Base-by-base conservation (phyloP, 2,113 vertebrate species). In the Ursus arctos region DNA sequence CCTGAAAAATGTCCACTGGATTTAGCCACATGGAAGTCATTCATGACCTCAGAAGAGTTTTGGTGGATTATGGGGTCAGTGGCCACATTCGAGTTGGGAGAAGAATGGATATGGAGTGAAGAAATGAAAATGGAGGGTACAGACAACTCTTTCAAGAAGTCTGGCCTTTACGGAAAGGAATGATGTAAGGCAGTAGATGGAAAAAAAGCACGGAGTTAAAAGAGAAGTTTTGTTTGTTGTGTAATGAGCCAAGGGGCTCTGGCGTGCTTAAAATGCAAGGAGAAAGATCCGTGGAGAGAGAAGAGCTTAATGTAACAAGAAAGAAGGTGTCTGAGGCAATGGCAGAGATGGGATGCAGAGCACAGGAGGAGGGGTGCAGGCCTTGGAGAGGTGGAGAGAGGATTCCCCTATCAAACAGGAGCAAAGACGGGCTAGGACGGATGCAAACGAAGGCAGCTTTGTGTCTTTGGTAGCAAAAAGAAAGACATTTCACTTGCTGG, bases 381-480 rank as follows among this genome's bases (percentile, higher is more conserved):
- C 28, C 24, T 6, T 6, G 1, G 33, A 9, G 0, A 3, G 49
- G 3, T 4, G 13, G 43, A 26, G 24, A 40, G 18, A 63, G 13
- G 7, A 28, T 4, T 16, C 6, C 7, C 43, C 26, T 22, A 36
- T 13, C 4, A 24, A 49, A 31, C 0, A 24, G 7, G 5, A 36
- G 10, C 18, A 88, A 12, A 51, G 11, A 43, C 0, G 8, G 74
- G 26, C 6, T 1, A 47, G 28, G 12, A 59, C 4, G 1, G 26
- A 40, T 7, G 7, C 26, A 84, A 18, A 79, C 0, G 6, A 94
- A 59, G 51, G 31, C 0, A 11, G 33, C 21, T 47, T 24, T 57
- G 6, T 19, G 65, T 22, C 33, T 19, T 22, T 22, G 84, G 28
- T 0, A 87, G 63, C 12, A 77, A 51, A 71, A 76, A 72, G 9